Evolutionary conservation across 1,140 invertebrate genomes (phyloP).

Genomic region (Elymnias hypermnestra): DNA sequence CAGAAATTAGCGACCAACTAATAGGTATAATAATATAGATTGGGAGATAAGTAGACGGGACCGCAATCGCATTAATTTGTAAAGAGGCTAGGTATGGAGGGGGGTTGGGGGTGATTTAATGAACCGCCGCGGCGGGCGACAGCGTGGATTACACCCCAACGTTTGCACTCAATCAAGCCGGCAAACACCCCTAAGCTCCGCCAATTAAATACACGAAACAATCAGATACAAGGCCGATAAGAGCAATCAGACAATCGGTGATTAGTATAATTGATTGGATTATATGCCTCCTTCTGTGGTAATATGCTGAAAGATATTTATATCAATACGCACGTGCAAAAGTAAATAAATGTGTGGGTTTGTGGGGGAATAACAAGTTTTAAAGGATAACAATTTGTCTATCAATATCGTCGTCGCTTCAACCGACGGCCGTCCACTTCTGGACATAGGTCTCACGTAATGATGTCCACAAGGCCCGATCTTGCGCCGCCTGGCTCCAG

Average conservation of each 20-base stretch:
- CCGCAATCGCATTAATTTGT: constrained; percentile 70
- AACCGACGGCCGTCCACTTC: too few species aligned
- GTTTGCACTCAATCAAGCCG: constrained; percentile 73
- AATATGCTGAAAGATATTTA: too few species aligned
- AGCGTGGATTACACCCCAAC: constrained; percentile 65
- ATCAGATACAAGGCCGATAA: constrained; percentile 63
- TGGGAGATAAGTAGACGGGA: constrained; percentile 38
- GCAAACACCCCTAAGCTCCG: constrained; percentile 67
- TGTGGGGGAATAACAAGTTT: too few species aligned
- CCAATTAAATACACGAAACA: constrained; percentile 74
- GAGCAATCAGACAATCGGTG: constrained; percentile 54
- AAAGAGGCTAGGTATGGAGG: constrained; percentile 35
- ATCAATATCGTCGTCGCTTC: too few species aligned
- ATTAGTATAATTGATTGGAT: constrained; percentile 26
- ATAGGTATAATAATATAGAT: constrained; percentile 16
- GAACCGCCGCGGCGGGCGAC: constrained; percentile 65
- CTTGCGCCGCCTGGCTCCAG: too few species aligned
- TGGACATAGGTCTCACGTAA: too few species aligned
- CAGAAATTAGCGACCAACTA: not conserved
- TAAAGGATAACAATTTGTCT: too few species aligned
- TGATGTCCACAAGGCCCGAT: too few species aligned
- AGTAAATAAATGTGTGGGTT: too few species aligned
- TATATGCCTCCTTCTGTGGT: not conserved
- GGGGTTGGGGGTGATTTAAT: constrained; percentile 59
- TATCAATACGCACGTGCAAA: too few species aligned